Base-by-base conservation (phyloP, 2,113 vertebrate species). In the Labeo rohita region DNA sequence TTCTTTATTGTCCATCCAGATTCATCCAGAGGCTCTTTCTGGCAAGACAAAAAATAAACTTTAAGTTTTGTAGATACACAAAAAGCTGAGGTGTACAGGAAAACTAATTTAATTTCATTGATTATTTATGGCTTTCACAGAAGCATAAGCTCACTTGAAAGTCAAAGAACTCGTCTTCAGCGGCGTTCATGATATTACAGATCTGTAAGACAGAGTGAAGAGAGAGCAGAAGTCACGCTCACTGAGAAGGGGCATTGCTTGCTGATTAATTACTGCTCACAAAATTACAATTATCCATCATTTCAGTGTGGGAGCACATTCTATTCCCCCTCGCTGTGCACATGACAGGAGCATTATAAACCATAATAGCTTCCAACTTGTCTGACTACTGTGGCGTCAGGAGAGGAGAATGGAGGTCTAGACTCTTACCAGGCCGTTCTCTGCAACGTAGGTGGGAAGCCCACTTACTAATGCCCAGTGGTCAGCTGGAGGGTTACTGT, bases 1-100 rank as follows among this genome's bases (percentile, higher is more conserved):
- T 99, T 99, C 94, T 96, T 98, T 90, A 98, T 93, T 72, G 93
- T 93, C 98, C 98, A 99, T 78, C 97, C 98, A 0, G 97, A 96
- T 0, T 95, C 94, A 4, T 99, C 98, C 93, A 99, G 90, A 65
- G 98, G 94, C 84, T 95, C 97, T 90, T 93, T 96, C 98, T 99
- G 90, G 47, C 13, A 79, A 77, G 8, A 65, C 7, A 43, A 39
- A 74, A 74, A 52, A 65, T 11, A 70, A 54, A 84, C 13, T n/a
- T 54, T 10, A 5, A 47, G 12, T 47, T 68, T 82, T 66, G 23
- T 77, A 36, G 28, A 70, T 70, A 13, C 21, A 13, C 2, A 59
- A 59, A 79, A 79, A 18, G 49, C 23, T 52, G 12, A 76, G 47
- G 23, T 34, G 50, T 15, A 49, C 39, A 80, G 63, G 8, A 80